These are phyloP conservation scores for Pterocles gutturalis DNA, from an alignment of 2,113 vertebrate genomes.

Conservation along the genomic window DNA sequence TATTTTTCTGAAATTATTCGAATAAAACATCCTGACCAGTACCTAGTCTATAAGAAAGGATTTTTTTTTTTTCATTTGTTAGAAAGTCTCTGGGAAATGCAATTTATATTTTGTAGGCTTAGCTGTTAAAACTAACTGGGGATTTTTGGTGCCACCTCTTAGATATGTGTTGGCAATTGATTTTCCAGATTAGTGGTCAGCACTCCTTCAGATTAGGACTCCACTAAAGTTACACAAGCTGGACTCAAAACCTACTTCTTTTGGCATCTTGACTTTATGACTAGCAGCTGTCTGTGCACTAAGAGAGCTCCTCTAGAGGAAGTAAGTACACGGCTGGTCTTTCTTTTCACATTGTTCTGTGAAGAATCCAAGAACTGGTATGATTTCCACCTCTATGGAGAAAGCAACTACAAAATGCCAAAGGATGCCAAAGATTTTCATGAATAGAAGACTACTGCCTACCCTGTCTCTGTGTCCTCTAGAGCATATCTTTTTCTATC, in stretches of 20 bases:
- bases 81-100: background rate
- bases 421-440: background rate
- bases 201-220: background rate
- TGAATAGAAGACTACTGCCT: background rate
- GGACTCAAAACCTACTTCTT: background rate
- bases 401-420: background rate
- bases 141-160: background rate
- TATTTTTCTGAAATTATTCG: constrained; percentile 29
- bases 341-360: background rate
- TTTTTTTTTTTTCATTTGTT: background rate
- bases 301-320: background rate
- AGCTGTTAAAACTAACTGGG: background rate
- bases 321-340: background rate
- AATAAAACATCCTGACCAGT: background rate
- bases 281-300: background rate
- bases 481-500: accelerated
- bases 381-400: background rate
- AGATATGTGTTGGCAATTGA: background rate
- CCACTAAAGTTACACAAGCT: background rate
- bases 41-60: background rate
- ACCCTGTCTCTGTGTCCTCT: background rate
- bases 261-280: background rate
- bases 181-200: background rate
- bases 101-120: background rate
- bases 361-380: background rate